These are phyloP conservation scores for Loripinus fragilis DNA, from an alignment of 2,888 invertebrate species.

Conservation along the genomic window DNA sequence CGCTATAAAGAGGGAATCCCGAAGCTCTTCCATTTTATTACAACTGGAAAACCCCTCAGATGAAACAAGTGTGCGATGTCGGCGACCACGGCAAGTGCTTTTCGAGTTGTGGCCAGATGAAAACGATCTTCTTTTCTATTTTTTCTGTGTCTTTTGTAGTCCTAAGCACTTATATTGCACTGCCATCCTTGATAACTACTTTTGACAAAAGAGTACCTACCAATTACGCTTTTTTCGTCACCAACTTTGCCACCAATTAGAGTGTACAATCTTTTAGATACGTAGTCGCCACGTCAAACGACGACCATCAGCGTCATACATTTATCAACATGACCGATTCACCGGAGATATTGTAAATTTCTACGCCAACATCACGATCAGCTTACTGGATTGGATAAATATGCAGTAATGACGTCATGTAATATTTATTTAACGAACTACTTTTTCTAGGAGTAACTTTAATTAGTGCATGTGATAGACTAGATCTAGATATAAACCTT, in stretches of 20 bases:
- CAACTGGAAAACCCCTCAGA: conserved; percentile 47
- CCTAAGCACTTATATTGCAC: conserved; percentile 17
- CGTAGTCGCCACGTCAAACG: conserved; percentile 87
- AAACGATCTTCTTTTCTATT: conserved; percentile 4
- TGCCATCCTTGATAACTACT: conserved; percentile 77
- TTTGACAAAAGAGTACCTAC: conserved; percentile 83
- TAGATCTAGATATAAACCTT: too few species aligned
- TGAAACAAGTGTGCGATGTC: conserved; percentile 45
- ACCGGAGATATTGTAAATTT: conserved; percentile 62
- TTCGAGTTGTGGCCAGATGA: not conserved
- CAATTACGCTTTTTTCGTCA: conserved; percentile 97
- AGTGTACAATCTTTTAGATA: conserved; percentile 95
- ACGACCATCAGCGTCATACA: conserved; percentile 81
- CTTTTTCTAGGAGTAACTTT: not conserved
- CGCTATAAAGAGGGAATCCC: conserved; percentile 50
- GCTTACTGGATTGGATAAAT: not conserved
- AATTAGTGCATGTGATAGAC: too few species aligned
- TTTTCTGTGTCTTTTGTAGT: not conserved
- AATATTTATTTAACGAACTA: conserved; percentile 18
- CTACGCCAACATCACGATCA: conserved; percentile 49
- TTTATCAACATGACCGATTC: conserved; percentile 74
- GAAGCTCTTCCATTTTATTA: conserved; percentile 46
- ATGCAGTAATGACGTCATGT: not conserved
- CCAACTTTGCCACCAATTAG: conserved; percentile 96
- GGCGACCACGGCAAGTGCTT: conserved; percentile 28